Conservation (phyloP, 1,140 invertebrate species). For the Cepaea nemoralis region DNA sequence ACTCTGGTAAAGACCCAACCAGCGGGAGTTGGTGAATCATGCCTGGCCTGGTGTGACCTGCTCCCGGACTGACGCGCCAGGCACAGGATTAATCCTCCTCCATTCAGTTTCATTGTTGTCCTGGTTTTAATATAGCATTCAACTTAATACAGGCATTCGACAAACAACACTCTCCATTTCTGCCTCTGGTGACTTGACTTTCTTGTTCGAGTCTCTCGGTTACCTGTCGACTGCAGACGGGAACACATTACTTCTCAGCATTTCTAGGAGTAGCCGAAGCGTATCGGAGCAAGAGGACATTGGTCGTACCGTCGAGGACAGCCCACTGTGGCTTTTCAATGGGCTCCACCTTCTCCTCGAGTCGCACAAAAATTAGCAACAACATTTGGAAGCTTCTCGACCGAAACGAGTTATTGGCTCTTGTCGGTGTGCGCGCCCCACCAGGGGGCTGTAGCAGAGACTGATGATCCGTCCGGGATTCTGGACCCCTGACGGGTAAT, state of each 20-base stretch:
- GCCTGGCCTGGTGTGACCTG: background rate
- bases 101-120: too few relatives aligned
- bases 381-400: background rate
- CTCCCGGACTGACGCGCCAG: background rate
- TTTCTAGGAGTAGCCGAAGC: background rate
- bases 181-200: too few relatives aligned
- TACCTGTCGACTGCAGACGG: too few relatives aligned
- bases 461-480: background rate
- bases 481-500: conserved; percentile 6
- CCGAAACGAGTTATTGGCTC: conserved; percentile 7
- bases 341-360: background rate
- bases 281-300: background rate
- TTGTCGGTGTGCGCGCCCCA: background rate
- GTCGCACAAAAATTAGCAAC: background rate
- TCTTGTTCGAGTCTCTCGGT: too few relatives aligned
- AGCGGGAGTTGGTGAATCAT: background rate
- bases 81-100: background rate
- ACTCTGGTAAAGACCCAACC: background rate
- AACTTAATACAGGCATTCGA: too few relatives aligned
- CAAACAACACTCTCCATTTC: too few relatives aligned
- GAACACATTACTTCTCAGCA: background rate
- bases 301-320: background rate
- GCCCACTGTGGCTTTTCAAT: background rate
- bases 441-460: background rate
- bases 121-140: too few relatives aligned